phyloP scores from a whole-genome alignment of 2,113 vertebrate genomes.

The Perca fluviatilis region DNA sequence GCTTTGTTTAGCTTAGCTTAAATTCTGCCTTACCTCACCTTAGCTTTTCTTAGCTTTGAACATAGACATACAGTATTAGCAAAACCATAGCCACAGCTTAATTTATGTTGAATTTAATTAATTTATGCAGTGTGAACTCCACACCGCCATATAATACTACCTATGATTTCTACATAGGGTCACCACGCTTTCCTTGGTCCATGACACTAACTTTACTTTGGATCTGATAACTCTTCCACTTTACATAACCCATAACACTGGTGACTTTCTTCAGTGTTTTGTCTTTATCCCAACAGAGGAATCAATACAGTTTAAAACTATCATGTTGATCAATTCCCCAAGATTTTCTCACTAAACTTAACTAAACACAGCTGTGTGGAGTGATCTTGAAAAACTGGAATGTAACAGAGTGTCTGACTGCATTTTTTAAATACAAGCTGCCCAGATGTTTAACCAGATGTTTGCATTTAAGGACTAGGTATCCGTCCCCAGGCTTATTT shows the following conservation, averaged over 20 bases:
- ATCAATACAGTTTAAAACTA: background rate
- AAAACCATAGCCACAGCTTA: background rate
- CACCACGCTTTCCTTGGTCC: background rate
- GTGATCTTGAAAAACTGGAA: background rate
- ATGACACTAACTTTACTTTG: background rate
- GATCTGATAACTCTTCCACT: background rate
- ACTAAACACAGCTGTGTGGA: background rate
- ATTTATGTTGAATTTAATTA: background rate
- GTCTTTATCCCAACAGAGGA: background rate
- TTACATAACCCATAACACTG: background rate
- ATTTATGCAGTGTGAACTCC: background rate
- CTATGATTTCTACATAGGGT: background rate
- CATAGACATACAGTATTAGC: background rate
- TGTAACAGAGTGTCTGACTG: background rate
- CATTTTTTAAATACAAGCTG: background rate
- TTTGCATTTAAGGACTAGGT: background rate
- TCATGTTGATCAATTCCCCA: background rate
- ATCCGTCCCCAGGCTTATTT: background rate
- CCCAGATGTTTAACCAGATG: conserved; percentile 38
- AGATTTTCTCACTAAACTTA: background rate
- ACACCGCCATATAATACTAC: background rate
- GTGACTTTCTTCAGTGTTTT: background rate
- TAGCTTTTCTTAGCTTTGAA: background rate
- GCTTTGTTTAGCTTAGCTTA: background rate
- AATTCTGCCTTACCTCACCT: background rate